These are phyloP conservation scores for Galaxea fascicularis DNA, from an alignment of 92 coral and sea anemone genomes.

Conservation along the genomic window DNA sequence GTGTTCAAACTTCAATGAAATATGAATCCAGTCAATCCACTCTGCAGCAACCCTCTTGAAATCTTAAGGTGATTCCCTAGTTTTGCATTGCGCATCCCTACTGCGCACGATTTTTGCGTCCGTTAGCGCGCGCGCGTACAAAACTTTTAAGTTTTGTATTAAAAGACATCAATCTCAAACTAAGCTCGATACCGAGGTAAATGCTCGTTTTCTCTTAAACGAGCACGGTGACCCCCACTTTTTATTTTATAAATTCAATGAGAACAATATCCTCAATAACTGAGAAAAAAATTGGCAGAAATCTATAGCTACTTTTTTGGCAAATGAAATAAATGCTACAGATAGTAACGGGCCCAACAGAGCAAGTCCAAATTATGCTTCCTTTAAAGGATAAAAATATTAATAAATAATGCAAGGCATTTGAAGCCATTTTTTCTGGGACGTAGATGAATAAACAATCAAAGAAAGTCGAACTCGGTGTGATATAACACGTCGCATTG, in stretches of 20 bases:
- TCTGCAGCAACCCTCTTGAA: no score
- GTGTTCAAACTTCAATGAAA: no score
- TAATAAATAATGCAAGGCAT: neutral
- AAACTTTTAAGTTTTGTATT: neutral
- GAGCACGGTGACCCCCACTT: no score
- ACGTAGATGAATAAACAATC: no score
- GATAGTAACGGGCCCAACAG: neutral
- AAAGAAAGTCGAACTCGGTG: constrained; percentile 5
- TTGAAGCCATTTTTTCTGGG: no score
- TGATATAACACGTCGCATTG: constrained; percentile 16
- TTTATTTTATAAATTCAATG: no score
- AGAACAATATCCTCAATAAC: no score
- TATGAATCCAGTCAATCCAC: no score
- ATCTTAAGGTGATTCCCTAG: constrained; percentile 4
- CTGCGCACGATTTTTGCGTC: no score
- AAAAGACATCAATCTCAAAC: neutral
- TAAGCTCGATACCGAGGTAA: neutral
- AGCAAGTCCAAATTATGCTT: constrained; percentile 10
- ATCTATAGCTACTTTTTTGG: constrained; percentile 4
- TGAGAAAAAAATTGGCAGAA: no score
- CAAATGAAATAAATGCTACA: constrained; percentile 9
- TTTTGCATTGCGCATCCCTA: no score
- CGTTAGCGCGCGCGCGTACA: neutral
- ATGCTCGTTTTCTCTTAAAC: no score
- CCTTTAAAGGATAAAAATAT: neutral